phyloP scores from a whole-genome alignment of 2,797 vertebrate species.

The Intellagama lesueurii region DNA sequence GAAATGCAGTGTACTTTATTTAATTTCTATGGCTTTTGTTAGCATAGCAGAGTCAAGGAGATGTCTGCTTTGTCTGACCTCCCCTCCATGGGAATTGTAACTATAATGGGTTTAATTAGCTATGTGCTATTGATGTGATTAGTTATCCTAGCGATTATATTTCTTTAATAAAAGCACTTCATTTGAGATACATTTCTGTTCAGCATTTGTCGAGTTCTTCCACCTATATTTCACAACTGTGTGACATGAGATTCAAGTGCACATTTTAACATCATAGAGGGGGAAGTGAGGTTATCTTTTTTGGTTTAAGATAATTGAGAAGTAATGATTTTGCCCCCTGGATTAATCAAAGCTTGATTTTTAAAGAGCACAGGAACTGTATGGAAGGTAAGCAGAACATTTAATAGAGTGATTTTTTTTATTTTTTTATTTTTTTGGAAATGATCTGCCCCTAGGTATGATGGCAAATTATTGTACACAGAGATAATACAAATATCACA shows the following conservation, averaged over 20 bases:
- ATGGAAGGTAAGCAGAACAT: slow-evolving; percentile 51
- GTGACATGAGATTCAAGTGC: slow-evolving; percentile 68
- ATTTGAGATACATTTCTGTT: slow-evolving; percentile 77
- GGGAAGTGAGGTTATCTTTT: slow-evolving; percentile 74
- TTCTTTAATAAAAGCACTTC: slow-evolving; percentile 82
- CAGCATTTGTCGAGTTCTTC: slow-evolving; percentile 50
- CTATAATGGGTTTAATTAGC: slow-evolving; percentile 85
- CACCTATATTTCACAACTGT: slow-evolving; percentile 79
- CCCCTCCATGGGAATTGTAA: slow-evolving; percentile 76
- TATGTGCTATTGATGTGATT: slow-evolving; percentile 82
- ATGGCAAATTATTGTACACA: slow-evolving; percentile 56
- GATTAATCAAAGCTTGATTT: slow-evolving; percentile 64
- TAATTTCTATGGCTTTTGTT: slow-evolving; percentile 77
- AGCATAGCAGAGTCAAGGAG: slow-evolving; percentile 66
- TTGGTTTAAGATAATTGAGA: slow-evolving; percentile 77
- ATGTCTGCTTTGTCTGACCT: slow-evolving; percentile 75
- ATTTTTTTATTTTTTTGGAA: slow-evolving; percentile 60
- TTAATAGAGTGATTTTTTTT: slow-evolving; percentile 41
- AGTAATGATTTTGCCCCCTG: slow-evolving; percentile 79
- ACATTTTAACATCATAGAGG: slow-evolving; percentile 74
- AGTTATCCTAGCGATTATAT: slow-evolving; percentile 80
- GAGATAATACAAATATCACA: slow-evolving; percentile 22
- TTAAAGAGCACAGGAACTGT: slow-evolving; percentile 53
- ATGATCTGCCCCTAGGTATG: slow-evolving; percentile 50
- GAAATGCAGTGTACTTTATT: slow-evolving; percentile 71